These are phyloP conservation scores for Rhopalosiphum padi DNA, from an alignment of 1,140 invertebrate genomes.

Conservation along the genomic window DNA sequence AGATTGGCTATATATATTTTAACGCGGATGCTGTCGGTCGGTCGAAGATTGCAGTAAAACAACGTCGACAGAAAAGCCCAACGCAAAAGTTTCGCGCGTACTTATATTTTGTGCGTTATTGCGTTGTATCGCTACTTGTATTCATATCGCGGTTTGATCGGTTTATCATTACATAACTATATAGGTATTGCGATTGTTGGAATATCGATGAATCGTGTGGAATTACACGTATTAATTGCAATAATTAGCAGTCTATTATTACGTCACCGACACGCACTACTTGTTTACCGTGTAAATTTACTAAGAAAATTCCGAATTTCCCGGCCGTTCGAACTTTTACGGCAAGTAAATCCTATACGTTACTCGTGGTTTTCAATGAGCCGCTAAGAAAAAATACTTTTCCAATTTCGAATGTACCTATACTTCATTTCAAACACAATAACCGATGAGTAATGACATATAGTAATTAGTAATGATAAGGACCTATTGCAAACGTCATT, in stretches of 20 bases:
- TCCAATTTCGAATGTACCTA: not conserved
- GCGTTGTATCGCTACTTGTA: not conserved
- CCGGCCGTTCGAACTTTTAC: not conserved
- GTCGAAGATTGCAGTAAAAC: not conserved
- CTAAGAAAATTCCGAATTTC: not conserved
- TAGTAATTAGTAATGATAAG: not conserved
- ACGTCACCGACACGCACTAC: not conserved
- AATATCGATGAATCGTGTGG: not conserved
- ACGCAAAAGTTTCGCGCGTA: not conserved
- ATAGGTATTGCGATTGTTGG: not conserved
- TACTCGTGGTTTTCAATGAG: not conserved
- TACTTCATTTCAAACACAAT: not conserved
- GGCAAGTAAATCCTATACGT: not conserved
- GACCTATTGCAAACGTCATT: not conserved
- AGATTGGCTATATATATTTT: not conserved
- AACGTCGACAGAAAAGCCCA: not conserved
- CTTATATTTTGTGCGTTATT: no score
- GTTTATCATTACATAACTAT: not conserved
- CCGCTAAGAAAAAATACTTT: not conserved
- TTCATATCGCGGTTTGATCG: not conserved
- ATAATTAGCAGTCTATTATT: not conserved
- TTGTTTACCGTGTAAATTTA: not conserved
- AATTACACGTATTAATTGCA: not conserved
- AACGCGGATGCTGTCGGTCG: not conserved
- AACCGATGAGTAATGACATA: not conserved